Base-by-base conservation (phyloP, 2,797 vertebrate genomes). In the Spinibarbus caldwelli region DNA sequence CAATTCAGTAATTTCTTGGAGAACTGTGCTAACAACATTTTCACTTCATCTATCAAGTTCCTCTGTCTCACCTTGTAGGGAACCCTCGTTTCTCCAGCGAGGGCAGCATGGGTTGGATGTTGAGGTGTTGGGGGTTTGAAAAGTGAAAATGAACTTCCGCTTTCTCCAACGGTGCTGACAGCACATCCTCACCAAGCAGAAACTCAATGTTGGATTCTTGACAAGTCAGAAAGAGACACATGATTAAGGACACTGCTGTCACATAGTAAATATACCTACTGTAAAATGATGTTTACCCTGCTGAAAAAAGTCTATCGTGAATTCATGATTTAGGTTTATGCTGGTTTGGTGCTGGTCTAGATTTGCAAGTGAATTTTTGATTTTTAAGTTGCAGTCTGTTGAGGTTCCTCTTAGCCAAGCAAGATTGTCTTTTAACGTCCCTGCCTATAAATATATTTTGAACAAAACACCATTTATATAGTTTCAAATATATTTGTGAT, bases 61-160 rank as follows among this genome's bases (percentile, higher is more conserved):
- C 31, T 34, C 31, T 52, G 23, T 15, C 83, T 92, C 86, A 96
- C 95, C 94, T 92, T 1, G 95, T 96, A 0, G 94, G 91, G 47
- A 93, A 91, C 72, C 84, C 89, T 3, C 85, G 92, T 86, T 95
- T 95, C 0, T 89, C 91, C 91, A 95, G 54, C 6, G 86, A 90
- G 2, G 92, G 90, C 57, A 96, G 92, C 78, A 92, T 86, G 0
- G 95, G 96, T 4, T 87, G 90, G 49, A 96, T 79, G 6, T 93
- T 92, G 36, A 95, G 88, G 54, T 91, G 89, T 8, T 92, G 90
- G 0, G 94, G 94, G 89, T 95, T 95, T 68, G 91, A 91, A 5
- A 96, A 78, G 1, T 95, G 93, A 54, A 96, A 91, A 90, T 96
- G 95, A 67, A 96, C 91, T 91, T 96, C 95, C 0, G 93, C 95